Percentiles rank a stretch among this genome's conserved stretches.
These are phyloP conservation scores for Centropus unirufus DNA, from an alignment of 2,113 vertebrate genomes.

Conservation along the genomic window DNA sequence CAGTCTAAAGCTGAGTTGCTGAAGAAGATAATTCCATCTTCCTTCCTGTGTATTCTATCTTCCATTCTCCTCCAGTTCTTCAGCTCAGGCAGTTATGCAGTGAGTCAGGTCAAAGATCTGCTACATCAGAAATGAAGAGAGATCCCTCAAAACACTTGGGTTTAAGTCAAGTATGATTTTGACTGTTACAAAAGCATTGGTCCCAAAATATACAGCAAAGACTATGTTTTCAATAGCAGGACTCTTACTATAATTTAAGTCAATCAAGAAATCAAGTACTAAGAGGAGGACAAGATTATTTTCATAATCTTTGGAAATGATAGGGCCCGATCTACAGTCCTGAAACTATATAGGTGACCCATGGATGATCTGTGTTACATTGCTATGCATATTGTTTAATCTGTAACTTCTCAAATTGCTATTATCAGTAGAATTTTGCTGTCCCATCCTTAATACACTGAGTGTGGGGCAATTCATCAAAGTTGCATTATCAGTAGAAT, in stretches of 20 bases:
- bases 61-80: neutral
- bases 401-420: too few species aligned
- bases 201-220: neutral
- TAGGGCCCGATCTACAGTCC: too few species aligned
- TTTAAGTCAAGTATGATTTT: neutral
- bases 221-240: neutral
- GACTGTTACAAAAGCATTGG: neutral
- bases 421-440: too few species aligned
- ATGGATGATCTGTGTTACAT: too few species aligned
- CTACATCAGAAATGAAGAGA: neutral
- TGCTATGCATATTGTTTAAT: too few species aligned
- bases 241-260: neutral
- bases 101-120: neutral
- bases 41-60: neutral
- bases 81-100: neutral
- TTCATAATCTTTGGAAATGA: neutral
- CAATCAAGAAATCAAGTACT: neutral
- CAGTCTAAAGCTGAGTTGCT: neutral
- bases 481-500: too few species aligned
- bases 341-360: too few species aligned
- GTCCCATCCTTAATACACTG: too few species aligned
- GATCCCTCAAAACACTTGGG: neutral
- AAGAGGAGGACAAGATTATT: neutral
- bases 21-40: neutral
- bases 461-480: too few species aligned